Percentiles rank a stretch among this genome's conserved stretches.
Evolutionary conservation across 1,140 invertebrate genomes (phyloP).

Genomic region (Probaryconus sp.): DNA sequence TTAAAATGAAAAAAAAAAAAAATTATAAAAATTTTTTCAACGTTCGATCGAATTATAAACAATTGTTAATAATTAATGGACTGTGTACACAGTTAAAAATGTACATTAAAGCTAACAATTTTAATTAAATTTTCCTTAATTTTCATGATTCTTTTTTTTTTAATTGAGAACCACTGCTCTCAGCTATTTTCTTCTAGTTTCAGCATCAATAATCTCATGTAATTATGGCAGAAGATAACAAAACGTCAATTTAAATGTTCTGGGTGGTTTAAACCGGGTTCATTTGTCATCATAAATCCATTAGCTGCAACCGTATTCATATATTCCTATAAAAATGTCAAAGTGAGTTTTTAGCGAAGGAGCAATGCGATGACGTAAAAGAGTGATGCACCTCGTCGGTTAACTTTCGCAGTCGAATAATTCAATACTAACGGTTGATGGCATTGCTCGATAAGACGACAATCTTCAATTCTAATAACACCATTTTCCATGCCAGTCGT

Average conservation of each 20-base stretch:
- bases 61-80: no score
- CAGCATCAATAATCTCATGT: neutral
- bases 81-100: no score
- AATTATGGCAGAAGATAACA: no score
- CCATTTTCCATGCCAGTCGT: slow-evolving; percentile 15
- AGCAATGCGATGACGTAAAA: slow-evolving; percentile 33
- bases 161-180: no score
- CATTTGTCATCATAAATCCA: slow-evolving; percentile 48
- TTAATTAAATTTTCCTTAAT: no score
- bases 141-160: no score
- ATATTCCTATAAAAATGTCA: slow-evolving; percentile 29
- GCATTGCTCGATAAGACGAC: slow-evolving; percentile 30
- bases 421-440: slow-evolving; percentile 47
- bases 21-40: no score
- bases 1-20: no score
- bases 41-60: no score
- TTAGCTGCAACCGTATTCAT: slow-evolving; percentile 34
- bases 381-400: slow-evolving; percentile 50
- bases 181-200: no score
- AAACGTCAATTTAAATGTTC: slow-evolving; percentile 18
- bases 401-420: slow-evolving; percentile 50
- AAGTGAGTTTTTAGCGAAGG: slow-evolving; percentile 40
- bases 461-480: slow-evolving; percentile 47
- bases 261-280: neutral
- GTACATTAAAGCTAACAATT: no score